A percentile compares a stretch with the other conserved stretches of the same genome.
Conservation (phyloP, 2,888 invertebrate species). For the Pristionchus exspectatus region DNA sequence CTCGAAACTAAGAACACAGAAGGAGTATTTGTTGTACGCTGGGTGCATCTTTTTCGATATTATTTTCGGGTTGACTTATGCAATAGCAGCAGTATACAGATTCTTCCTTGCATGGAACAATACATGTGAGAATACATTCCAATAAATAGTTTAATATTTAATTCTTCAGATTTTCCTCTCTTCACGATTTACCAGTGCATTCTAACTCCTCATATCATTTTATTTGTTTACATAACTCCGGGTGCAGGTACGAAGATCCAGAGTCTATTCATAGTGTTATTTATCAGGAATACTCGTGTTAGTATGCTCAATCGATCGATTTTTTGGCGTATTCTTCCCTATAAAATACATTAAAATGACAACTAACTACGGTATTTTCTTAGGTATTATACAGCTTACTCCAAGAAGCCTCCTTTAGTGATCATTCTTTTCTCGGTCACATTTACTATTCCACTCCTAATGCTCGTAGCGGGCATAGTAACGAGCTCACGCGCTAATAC, state of each 20-base stretch:
- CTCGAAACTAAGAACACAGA: conserved; percentile 41
- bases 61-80: conserved; percentile 48
- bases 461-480: conserved; percentile 20
- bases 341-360: conserved; percentile 46
- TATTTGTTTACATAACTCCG: conserved; percentile 53
- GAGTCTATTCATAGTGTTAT: background rate
- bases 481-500: conserved; percentile 28
- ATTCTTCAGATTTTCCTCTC: conserved; percentile 46
- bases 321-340: conserved; percentile 49
- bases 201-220: conserved; percentile 22
- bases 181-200: conserved; percentile 41
- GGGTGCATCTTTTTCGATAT: conserved; percentile 55
- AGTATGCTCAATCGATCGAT: conserved; percentile 30
- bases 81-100: conserved; percentile 32
- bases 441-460: conserved; percentile 38
- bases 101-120: conserved; percentile 12
- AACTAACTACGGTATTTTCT: conserved; percentile 5
- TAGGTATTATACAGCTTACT: background rate
- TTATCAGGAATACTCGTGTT: conserved; percentile 35
- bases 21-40: conserved; percentile 52
- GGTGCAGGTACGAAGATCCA: conserved; percentile 36
- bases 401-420: background rate
- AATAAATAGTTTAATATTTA: background rate
- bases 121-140: conserved; percentile 9
- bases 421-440: conserved; percentile 38